Evolutionary conservation across 2,113 vertebrate species (phyloP).

Genomic region (Phalacrocorax carbo): DNA sequence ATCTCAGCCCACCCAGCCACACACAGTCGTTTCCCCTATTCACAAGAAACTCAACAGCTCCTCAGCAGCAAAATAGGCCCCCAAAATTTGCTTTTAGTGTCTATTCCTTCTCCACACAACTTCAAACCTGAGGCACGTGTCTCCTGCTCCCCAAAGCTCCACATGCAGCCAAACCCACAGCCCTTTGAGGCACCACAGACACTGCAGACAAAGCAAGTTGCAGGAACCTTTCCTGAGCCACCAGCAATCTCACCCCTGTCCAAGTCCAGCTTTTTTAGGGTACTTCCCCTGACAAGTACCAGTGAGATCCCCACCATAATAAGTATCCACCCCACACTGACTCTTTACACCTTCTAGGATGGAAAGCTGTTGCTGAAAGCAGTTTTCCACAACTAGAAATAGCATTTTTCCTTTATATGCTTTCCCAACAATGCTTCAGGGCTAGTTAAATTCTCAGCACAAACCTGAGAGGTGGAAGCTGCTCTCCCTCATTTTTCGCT

Average conservation of each 20-base stretch:
- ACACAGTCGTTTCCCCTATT: background rate
- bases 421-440: background rate
- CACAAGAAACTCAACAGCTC: background rate
- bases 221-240: background rate
- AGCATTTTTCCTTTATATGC: background rate
- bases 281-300: background rate
- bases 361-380: background rate
- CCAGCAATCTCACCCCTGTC: background rate
- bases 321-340: background rate
- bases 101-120: background rate
- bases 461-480: background rate
- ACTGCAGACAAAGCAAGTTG: background rate
- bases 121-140: accelerated
- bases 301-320: background rate
- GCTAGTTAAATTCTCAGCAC: background rate
- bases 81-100: background rate
- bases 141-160: background rate
- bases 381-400: background rate
- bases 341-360: background rate
- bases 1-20: background rate
- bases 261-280: background rate
- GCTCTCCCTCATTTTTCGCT: background rate
- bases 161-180: accelerated
- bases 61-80: background rate
- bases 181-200: background rate